A percentile compares a stretch with the other conserved stretches of the same genome.
Conservation (phyloP, 2,888 invertebrate genomes). For the Unio delphinus region DNA sequence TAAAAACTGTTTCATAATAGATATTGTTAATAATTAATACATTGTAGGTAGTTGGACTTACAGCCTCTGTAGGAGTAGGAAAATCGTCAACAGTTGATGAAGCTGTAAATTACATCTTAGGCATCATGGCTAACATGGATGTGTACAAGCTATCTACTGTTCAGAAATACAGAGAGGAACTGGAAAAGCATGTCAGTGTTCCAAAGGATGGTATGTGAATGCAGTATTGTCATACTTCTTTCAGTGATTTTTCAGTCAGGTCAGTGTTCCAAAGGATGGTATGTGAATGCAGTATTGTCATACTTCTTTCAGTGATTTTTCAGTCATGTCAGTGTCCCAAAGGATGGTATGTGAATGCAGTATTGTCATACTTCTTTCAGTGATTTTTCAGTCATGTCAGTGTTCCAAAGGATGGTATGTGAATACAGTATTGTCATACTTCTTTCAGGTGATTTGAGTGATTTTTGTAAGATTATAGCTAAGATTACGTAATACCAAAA, state of each 20-base stretch:
- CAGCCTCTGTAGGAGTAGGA: constrained; percentile 67
- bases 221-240: too few relatives aligned
- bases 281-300: neutral
- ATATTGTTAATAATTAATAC: too few relatives aligned
- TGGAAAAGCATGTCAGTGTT: constrained; percentile 36
- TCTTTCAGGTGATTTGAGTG: too few relatives aligned
- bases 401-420: constrained; percentile 45
- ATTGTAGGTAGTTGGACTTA: constrained; percentile 66
- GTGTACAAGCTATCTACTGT: constrained; percentile 46
- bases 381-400: constrained; percentile 21
- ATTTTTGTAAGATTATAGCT: too few relatives aligned
- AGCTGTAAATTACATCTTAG: constrained; percentile 60
- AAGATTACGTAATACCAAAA: too few relatives aligned
- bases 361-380: too few relatives aligned
- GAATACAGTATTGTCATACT: neutral
- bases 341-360: constrained; percentile 32
- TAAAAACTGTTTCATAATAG: too few relatives aligned
- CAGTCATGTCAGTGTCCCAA: constrained; percentile 16
- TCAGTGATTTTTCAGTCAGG: too few relatives aligned
- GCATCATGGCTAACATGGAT: constrained; percentile 56
- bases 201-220: constrained; percentile 44
- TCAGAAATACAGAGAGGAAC: constrained; percentile 32
- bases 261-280: constrained; percentile 43
- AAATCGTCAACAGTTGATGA: constrained; percentile 47
- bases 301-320: neutral